Percentiles rank a stretch among this genome's conserved stretches.
These are phyloP conservation scores for Eucera pruinosa DNA, from an alignment of 2,888 invertebrate genomes.

Conservation along the genomic window DNA sequence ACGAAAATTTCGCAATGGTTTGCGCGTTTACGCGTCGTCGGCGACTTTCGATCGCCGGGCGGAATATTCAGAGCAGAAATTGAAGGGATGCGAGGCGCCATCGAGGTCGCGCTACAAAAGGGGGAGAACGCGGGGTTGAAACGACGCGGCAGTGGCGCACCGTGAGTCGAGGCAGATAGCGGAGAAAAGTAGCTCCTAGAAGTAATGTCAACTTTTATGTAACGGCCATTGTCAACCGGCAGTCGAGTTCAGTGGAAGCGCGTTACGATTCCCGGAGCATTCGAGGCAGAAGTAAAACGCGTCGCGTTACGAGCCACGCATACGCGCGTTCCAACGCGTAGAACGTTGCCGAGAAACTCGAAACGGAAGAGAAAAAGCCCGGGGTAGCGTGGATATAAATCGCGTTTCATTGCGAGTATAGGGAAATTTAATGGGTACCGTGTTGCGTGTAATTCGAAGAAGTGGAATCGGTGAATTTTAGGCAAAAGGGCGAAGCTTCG, in stretches of 20 bases:
- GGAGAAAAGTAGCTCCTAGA: slow-evolving; percentile 55
- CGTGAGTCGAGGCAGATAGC: slow-evolving; percentile 39
- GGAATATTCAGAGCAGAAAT: slow-evolving; percentile 19
- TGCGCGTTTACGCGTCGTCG: neutral
- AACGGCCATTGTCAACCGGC: slow-evolving; percentile 61
- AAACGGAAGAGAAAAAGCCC: neutral
- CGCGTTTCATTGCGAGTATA: neutral
- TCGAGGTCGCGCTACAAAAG: slow-evolving; percentile 25
- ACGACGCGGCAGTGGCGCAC: slow-evolving; percentile 1
- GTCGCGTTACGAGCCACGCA: slow-evolving; percentile 41
- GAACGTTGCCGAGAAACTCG: neutral
- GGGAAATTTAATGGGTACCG: neutral
- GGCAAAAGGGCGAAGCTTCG: no score
- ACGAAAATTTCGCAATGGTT: slow-evolving; percentile 3
- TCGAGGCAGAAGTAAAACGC: slow-evolving; percentile 47
- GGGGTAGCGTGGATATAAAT: slow-evolving; percentile 16
- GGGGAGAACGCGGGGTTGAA: neutral
- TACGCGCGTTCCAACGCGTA: slow-evolving; percentile 9
- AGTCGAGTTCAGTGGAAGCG: slow-evolving; percentile 57
- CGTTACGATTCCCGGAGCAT: slow-evolving; percentile 48
- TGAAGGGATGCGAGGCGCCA: neutral
- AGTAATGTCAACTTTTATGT: slow-evolving; percentile 64
- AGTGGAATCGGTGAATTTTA: no score
- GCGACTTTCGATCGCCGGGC: slow-evolving; percentile 7
- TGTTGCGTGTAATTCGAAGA: no score